Conservation (phyloP, 2,797 vertebrate species). For the Siniperca obscura region DNA sequence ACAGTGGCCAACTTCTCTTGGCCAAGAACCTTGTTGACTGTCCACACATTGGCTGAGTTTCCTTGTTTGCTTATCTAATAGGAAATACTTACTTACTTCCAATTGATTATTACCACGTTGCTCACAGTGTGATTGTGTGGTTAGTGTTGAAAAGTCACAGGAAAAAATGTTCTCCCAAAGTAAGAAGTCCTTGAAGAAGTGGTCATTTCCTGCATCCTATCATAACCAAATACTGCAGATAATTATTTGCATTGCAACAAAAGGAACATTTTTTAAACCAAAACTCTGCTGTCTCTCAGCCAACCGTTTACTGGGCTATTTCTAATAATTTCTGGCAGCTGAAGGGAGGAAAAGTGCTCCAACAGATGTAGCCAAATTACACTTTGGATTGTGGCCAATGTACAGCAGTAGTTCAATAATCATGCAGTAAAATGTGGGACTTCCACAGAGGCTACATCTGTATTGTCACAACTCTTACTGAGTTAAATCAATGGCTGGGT, state of each 20-base stretch:
- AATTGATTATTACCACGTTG: slow-evolving; percentile 18
- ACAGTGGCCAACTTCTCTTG: slow-evolving; percentile 45
- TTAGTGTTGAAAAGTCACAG: slow-evolving; percentile 15
- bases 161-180: slow-evolving; percentile 6
- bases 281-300: slow-evolving; percentile 9
- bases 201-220: neutral
- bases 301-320: slow-evolving; percentile 36
- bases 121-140: neutral
- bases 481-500: neutral
- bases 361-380: slow-evolving; percentile 44
- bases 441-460: slow-evolving; percentile 35
- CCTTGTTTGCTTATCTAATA: slow-evolving; percentile 37
- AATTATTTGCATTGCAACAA: neutral
- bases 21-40: slow-evolving; percentile 31
- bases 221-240: neutral
- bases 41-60: slow-evolving; percentile 43
- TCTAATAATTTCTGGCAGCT: slow-evolving; percentile 41
- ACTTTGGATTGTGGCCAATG: slow-evolving; percentile 48
- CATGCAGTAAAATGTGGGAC: slow-evolving; percentile 31
- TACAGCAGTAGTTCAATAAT: slow-evolving; percentile 39
- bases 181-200: neutral
- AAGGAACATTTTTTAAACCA: slow-evolving; percentile 5
- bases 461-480: slow-evolving; percentile 15
- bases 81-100: slow-evolving; percentile 47
- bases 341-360: slow-evolving; percentile 26